These are phyloP conservation scores for Trichopoda pennipes DNA, from an alignment of 2,888 invertebrate species.

Conservation along the genomic window DNA sequence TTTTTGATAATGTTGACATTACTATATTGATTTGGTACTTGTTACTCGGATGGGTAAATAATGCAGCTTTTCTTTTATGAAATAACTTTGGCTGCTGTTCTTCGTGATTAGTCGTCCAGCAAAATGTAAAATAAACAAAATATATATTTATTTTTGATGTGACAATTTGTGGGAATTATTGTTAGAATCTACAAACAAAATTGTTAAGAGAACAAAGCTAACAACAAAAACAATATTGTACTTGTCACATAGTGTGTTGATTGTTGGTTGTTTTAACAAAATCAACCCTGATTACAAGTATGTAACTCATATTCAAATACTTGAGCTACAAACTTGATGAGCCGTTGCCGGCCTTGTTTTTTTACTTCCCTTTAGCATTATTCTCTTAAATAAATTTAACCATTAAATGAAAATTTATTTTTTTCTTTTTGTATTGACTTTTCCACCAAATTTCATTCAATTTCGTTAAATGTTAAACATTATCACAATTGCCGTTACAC, in stretches of 20 bases:
- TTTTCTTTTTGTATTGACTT: conserved; percentile 34
- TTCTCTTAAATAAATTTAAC: conserved; percentile 33
- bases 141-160: conserved; percentile 56
- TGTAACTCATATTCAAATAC: neutral
- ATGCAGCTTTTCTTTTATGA: neutral
- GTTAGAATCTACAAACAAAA: conserved; percentile 29
- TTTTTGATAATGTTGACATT: conserved; percentile 50
- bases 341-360: conserved; percentile 10
- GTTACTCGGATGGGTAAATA: conserved; percentile 5
- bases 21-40: conserved; percentile 51
- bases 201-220: neutral
- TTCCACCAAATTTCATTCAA: conserved; percentile 59
- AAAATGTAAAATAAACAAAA: conserved; percentile 15
- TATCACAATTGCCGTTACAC: conserved; percentile 29
- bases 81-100: conserved; percentile 33
- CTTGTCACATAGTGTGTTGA: conserved; percentile 53
- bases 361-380: conserved; percentile 7
- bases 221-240: conserved; percentile 57
- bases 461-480: conserved; percentile 33
- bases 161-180: conserved; percentile 68
- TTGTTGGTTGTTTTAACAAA: neutral
- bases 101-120: conserved; percentile 52
- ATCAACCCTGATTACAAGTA: conserved; percentile 40
- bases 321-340: conserved; percentile 34
- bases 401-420: neutral